These are phyloP conservation scores for Mesorhabditis sp. DNA, from an alignment of 2,888 invertebrate genomes.

Conservation along the genomic window DNA sequence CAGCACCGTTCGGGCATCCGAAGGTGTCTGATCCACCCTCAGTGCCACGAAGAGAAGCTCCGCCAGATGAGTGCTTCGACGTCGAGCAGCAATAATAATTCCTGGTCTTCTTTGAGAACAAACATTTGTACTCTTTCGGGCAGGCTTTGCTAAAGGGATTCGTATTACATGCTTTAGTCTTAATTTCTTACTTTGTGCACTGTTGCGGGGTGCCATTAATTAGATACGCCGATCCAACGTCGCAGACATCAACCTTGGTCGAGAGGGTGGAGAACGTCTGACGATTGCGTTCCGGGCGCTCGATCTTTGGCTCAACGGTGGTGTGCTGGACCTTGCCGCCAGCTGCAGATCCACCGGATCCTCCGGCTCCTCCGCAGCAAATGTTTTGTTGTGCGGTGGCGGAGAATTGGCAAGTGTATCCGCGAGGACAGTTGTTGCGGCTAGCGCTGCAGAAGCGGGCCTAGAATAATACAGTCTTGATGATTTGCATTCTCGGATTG, in stretches of 20 bases:
- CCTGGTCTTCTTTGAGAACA: slow-evolving; percentile 43
- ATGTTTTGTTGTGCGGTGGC: slow-evolving; percentile 47
- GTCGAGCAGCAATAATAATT: slow-evolving; percentile 38
- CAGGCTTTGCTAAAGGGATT: slow-evolving; percentile 30
- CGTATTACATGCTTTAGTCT: background rate
- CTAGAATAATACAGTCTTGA: background rate
- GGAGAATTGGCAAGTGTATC: slow-evolving; percentile 52
- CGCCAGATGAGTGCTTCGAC: slow-evolving; percentile 11
- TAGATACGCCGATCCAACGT: slow-evolving; percentile 44
- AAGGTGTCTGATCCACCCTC: slow-evolving; percentile 17
- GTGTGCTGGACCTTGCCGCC: background rate
- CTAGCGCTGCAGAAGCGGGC: background rate
- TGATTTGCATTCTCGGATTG: background rate
- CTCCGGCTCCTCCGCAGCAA: slow-evolving; percentile 43
- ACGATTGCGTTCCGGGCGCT: background rate
- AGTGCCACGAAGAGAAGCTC: slow-evolving; percentile 8
- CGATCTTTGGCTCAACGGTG: background rate
- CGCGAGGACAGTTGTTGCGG: slow-evolving; percentile 22
- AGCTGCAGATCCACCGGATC: background rate
- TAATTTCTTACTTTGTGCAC: slow-evolving; percentile 35
- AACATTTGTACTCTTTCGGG: slow-evolving; percentile 48
- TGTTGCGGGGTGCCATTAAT: slow-evolving; percentile 52
- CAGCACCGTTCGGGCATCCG: slow-evolving; percentile 49
- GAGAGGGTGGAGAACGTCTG: slow-evolving; percentile 8
- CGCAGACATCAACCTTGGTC: slow-evolving; percentile 38